Conservation (phyloP, 37 sponge, comb jelly and placozoan genomes). For the Corticium candelabrum region DNA sequence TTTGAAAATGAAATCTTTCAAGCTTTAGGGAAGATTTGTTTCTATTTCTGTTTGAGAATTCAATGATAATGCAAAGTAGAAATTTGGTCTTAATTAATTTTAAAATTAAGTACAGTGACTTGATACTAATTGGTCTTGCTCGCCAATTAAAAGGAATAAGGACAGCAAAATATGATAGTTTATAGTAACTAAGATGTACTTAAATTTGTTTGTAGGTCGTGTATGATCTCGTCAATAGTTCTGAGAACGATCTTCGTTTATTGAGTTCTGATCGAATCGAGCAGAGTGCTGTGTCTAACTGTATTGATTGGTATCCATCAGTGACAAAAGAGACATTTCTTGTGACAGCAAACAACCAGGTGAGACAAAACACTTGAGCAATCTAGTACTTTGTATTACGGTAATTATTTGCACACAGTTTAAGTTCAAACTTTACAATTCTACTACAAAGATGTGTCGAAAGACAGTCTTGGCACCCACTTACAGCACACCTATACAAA, state of each 20-base stretch:
- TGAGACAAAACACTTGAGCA: neutral
- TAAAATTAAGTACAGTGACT: no score
- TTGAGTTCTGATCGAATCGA: slow-evolving; percentile 69
- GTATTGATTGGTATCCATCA: slow-evolving; percentile 81
- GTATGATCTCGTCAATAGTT: slow-evolving; percentile 72
- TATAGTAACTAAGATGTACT: no score
- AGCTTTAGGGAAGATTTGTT: no score
- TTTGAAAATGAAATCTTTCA: no score
- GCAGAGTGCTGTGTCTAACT: slow-evolving; percentile 81
- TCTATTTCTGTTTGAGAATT: no score
- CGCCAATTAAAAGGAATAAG: no score
- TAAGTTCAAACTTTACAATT: slow-evolving; percentile 87
- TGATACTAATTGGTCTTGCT: no score
- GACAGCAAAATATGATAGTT: no score
- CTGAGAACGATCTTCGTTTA: slow-evolving; percentile 60
- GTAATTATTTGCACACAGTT: slow-evolving; percentile 29
- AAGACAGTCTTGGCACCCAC: slow-evolving; percentile 89
- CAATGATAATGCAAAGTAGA: no score
- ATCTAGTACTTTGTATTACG: neutral
- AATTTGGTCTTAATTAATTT: no score
- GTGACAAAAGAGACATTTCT: slow-evolving; percentile 89
- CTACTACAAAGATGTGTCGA: slow-evolving; percentile 90
- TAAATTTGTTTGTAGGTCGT: no score
- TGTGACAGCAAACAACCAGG: slow-evolving; percentile 71
- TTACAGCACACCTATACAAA: slow-evolving; percentile 71